Conservation (phyloP, 1,140 invertebrate species). For the Pomacea maculata region DNA sequence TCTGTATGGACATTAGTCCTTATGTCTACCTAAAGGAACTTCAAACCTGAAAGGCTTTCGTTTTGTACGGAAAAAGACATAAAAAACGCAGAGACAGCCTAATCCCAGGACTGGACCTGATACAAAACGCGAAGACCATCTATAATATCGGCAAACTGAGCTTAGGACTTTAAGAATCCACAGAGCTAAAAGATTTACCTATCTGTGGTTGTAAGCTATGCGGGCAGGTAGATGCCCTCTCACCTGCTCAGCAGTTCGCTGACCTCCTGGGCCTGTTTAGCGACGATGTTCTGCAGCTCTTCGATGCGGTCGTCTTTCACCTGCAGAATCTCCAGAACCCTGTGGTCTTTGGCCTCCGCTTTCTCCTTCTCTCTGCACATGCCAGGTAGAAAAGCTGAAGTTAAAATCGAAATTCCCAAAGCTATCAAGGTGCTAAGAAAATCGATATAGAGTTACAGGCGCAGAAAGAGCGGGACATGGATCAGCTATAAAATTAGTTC, state of each 20-base stretch:
- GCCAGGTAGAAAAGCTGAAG: too few relatives aligned
- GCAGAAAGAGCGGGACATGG: too few relatives aligned
- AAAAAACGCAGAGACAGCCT: background rate
- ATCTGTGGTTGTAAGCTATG: background rate
- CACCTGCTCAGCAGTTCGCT: slow-evolving; percentile 47
- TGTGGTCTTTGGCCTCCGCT: slow-evolving; percentile 58
- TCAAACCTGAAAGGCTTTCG: background rate
- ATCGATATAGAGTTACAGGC: too few relatives aligned
- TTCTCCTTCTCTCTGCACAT: slow-evolving; percentile 63
- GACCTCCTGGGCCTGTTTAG: slow-evolving; percentile 48
- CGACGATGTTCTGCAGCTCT: slow-evolving; percentile 54
- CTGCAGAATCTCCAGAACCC: slow-evolving; percentile 62
- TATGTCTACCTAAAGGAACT: too few relatives aligned
- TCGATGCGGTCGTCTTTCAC: slow-evolving; percentile 63
- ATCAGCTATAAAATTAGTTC: too few relatives aligned
- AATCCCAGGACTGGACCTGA: background rate
- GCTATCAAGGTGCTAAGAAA: too few relatives aligned
- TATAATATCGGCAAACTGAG: too few relatives aligned
- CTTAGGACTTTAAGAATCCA: too few relatives aligned
- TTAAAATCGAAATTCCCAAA: too few relatives aligned
- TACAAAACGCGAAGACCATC: background rate
- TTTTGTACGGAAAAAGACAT: background rate
- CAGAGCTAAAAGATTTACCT: background rate
- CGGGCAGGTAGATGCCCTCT: slow-evolving; percentile 8
- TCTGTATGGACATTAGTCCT: too few relatives aligned